These are phyloP conservation scores for Hemitrygon akajei DNA, from an alignment of 2,797 vertebrate species.

Conservation along the genomic window DNA sequence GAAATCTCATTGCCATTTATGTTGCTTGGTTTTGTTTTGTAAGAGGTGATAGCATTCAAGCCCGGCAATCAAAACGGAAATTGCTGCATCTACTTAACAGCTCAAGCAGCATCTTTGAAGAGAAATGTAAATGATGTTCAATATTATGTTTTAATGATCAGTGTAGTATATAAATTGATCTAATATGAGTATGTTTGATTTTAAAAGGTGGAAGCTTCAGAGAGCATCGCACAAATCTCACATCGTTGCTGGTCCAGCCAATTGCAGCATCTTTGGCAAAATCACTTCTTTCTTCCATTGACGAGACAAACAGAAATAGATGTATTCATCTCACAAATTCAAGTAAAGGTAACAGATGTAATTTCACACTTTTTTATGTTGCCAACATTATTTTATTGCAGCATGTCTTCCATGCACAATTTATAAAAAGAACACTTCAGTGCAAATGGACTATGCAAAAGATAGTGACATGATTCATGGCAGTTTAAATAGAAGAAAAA, in stretches of 20 bases:
- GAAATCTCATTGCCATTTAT: too few relatives aligned
- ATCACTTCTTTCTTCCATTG: constrained; percentile 59
- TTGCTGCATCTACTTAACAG: too few relatives aligned
- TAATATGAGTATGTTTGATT: constrained; percentile 35
- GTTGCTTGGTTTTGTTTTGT: too few relatives aligned
- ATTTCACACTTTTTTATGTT: background rate
- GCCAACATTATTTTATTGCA: background rate
- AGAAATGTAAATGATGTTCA: too few relatives aligned
- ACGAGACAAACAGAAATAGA: constrained; percentile 43
- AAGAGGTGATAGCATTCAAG: too few relatives aligned
- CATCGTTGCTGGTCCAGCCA: constrained; percentile 79
- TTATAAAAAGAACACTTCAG: background rate
- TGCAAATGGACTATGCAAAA: background rate
- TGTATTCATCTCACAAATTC: constrained; percentile 64
- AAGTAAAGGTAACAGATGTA: constrained; percentile 58
- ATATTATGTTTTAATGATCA: too few relatives aligned
- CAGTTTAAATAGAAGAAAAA: background rate
- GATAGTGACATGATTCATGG: background rate
- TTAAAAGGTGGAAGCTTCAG: constrained; percentile 65
- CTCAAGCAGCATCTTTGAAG: too few relatives aligned
- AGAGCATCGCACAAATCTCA: constrained; percentile 58
- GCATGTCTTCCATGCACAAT: background rate
- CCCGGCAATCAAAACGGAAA: too few relatives aligned
- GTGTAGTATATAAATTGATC: background rate
- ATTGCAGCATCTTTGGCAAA: constrained; percentile 70